A percentile compares a stretch with the other conserved stretches of the same genome.
These are phyloP conservation scores for Epinotia ramella DNA, from an alignment of 2,888 invertebrate species.

Conservation along the genomic window DNA sequence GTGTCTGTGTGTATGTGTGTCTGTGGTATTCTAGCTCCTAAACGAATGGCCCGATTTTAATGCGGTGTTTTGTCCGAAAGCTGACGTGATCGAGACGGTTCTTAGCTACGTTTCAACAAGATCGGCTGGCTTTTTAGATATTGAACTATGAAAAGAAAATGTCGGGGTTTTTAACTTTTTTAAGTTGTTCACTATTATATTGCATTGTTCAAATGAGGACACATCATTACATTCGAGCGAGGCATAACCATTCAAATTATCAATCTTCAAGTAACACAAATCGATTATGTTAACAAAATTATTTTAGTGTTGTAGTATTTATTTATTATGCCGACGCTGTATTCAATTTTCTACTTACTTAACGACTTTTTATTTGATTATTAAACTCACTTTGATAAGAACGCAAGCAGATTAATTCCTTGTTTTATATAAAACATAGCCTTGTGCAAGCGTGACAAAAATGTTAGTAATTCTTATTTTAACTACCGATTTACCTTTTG, in stretches of 20 bases:
- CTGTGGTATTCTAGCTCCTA: no score
- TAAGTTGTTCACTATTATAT: no score
- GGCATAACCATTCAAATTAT: not conserved
- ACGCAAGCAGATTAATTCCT: not conserved
- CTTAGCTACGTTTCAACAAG: no score
- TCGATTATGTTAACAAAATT: not conserved
- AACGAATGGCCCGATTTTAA: no score
- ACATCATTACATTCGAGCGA: not conserved
- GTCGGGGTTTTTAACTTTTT: no score
- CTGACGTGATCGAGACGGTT: no score
- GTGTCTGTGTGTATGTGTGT: no score
- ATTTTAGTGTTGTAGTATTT: not conserved
- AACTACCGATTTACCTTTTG: not conserved
- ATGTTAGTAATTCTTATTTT: not conserved
- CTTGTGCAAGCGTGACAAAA: not conserved
- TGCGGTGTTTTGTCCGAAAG: no score
- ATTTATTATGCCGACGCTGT: not conserved
- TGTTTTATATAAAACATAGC: not conserved
- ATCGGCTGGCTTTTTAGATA: no score
- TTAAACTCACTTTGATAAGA: not conserved
- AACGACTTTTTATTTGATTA: not conserved
- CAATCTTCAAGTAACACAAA: not conserved
- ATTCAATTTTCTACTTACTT: not conserved
- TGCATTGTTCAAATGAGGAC: not conserved
- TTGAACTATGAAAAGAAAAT: no score